phyloP scores from a whole-genome alignment of 2,113 vertebrate species.

The Hylia prasina region DNA sequence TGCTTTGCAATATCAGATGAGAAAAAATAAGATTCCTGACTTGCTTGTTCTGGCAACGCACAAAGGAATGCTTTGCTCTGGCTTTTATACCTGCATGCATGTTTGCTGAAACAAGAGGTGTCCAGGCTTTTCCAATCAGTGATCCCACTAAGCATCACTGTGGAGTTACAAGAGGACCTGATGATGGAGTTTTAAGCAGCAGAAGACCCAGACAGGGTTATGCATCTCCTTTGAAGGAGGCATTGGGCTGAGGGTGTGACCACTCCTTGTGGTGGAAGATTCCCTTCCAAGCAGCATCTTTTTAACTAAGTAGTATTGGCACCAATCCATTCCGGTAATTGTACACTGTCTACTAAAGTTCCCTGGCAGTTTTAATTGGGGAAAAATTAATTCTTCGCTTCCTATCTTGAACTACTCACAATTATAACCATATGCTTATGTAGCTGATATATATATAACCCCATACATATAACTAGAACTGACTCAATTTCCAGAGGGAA shows the following conservation, averaged over 20 bases:
- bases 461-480: background rate
- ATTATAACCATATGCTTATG: slow-evolving; percentile 19
- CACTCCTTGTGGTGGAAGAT: background rate
- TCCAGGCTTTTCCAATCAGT: background rate
- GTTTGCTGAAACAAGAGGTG: background rate
- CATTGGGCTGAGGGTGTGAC: background rate
- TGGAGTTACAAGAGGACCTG: fast-evolving
- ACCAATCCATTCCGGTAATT: background rate
- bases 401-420: background rate
- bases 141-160: background rate
- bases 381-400: slow-evolving; percentile 12
- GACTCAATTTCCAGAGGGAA: slow-evolving; percentile 19
- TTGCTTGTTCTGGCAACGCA: background rate
- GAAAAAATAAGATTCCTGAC: background rate
- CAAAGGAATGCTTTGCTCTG: background rate
- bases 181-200: background rate
- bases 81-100: background rate
- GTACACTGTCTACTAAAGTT: background rate
- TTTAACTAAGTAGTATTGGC: background rate
- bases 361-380: background rate
- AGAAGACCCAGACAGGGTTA: background rate
- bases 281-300: background rate
- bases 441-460: background rate
- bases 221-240: background rate
- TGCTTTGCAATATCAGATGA: background rate